Evolutionary conservation across 2,113 vertebrate species (phyloP).

Genomic region (Lates calcarifer): DNA sequence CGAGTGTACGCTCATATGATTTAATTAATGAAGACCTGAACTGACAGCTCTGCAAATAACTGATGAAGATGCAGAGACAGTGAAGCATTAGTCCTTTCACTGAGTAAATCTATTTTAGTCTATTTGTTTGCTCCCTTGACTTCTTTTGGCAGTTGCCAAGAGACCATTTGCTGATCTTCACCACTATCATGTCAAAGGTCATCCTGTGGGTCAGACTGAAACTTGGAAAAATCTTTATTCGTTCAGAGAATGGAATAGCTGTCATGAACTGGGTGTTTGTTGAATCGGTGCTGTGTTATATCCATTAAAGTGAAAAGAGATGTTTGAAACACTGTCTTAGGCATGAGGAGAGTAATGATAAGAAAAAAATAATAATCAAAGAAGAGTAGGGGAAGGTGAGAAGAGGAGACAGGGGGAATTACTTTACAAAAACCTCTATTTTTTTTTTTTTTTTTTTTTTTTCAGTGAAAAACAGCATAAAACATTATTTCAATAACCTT

Average conservation of each 20-base stretch:
- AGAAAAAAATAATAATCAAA: background rate
- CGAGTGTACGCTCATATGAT: background rate
- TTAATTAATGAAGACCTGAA: constrained; percentile 1
- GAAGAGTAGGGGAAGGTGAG: background rate
- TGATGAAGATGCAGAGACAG: constrained; percentile 7
- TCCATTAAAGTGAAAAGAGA: background rate
- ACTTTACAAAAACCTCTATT: background rate
- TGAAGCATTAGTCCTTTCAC: constrained; percentile 10
- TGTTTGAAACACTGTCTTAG: constrained; percentile 1
- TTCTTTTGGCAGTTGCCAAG: constrained; percentile 46
- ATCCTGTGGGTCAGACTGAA: constrained; percentile 19
- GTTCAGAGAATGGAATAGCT: constrained; percentile 18
- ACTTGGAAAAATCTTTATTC: constrained; percentile 26
- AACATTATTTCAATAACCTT: constrained; percentile 46
- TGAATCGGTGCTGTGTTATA: constrained; percentile 15
- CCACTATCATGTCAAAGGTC: constrained; percentile 40
- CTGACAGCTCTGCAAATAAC: constrained; percentile 10
- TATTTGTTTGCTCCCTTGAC: constrained; percentile 45
- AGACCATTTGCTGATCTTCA: constrained; percentile 53
- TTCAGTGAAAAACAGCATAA: background rate
- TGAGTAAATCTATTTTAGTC: constrained; percentile 37
- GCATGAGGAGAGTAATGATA: constrained; percentile 15
- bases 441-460: background rate
- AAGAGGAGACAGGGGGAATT: background rate
- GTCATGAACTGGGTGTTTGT: constrained; percentile 19